A percentile compares a stretch with the other conserved stretches of the same genome.
Conservation (phyloP, 2,888 invertebrate species). For the Dynastes grantii region DNA sequence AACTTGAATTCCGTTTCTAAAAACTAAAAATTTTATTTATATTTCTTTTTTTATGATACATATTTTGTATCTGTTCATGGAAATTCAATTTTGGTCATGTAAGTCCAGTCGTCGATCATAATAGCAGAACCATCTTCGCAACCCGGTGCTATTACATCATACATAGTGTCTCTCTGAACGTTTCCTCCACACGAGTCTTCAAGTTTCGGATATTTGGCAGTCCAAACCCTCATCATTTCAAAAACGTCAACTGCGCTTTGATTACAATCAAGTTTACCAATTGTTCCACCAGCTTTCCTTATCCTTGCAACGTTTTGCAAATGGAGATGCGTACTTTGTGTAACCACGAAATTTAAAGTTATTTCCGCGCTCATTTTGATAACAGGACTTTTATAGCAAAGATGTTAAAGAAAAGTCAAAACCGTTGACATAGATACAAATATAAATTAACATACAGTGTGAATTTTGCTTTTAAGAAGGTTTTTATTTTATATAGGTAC, state of each 20-base stretch:
- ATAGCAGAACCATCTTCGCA: constrained; percentile 53
- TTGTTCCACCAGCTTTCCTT: constrained; percentile 37
- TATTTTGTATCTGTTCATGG: constrained; percentile 32
- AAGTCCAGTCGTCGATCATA: constrained; percentile 55
- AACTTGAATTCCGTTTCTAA: no score
- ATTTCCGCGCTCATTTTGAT: constrained; percentile 32
- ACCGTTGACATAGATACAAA: constrained; percentile 13
- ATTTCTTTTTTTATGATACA: background rate
- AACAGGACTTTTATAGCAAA: constrained; percentile 23
- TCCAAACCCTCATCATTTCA: constrained; percentile 51
- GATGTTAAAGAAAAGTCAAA: constrained; percentile 29
- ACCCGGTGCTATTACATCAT: constrained; percentile 53
- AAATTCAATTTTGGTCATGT: constrained; percentile 53
- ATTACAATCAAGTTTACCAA: constrained; percentile 43
- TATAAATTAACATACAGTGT: background rate
- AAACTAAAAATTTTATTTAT: constrained; percentile 15
- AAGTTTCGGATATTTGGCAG: constrained; percentile 48
- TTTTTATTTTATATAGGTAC: no score
- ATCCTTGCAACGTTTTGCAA: constrained; percentile 29
- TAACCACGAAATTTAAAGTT: constrained; percentile 43
- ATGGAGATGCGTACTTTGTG: constrained; percentile 8
- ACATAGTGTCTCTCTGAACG: constrained; percentile 49
- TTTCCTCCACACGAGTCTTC: constrained; percentile 46
- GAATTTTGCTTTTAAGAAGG: no score
- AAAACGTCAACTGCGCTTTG: constrained; percentile 43